These are phyloP conservation scores for Catalaphyllia jardinei DNA, from an alignment of 64 coral and sea anemone species.

Conservation along the genomic window DNA sequence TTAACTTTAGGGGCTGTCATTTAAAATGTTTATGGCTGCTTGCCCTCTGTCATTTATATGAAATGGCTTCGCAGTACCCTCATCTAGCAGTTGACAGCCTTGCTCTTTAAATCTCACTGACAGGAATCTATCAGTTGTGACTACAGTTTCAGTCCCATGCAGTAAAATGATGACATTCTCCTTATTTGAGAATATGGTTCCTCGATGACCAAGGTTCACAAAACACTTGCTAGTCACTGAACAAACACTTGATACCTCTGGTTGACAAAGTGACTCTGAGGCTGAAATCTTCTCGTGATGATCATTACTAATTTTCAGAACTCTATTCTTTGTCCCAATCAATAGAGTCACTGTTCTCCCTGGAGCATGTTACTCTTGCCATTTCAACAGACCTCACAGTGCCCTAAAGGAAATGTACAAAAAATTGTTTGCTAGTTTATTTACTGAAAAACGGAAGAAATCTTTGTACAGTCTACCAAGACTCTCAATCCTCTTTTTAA, in stretches of 20 bases:
- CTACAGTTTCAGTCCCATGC: conserved; percentile 33
- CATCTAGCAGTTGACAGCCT: not conserved
- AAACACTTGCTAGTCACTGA: conserved; percentile 41
- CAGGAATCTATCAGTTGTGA: conserved; percentile 19
- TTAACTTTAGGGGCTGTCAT: conserved; percentile 41
- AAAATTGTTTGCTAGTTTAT: no score
- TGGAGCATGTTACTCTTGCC: conserved; percentile 24
- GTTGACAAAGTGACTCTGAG: conserved; percentile 30
- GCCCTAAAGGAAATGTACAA: no score
- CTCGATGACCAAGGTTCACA: conserved; percentile 45
- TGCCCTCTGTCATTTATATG: conserved; percentile 32
- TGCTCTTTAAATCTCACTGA: conserved; percentile 23
- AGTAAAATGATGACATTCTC: conserved; percentile 31
- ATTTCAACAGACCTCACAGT: conserved; percentile 54
- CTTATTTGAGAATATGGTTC: conserved; percentile 15
- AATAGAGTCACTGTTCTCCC: conserved; percentile 31
- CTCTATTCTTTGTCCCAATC: conserved; percentile 48
- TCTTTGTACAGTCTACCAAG: no score
- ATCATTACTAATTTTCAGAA: conserved; percentile 26
- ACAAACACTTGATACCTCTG: conserved; percentile 42
- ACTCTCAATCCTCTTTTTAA: no score
- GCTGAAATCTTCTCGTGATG: conserved; percentile 47
- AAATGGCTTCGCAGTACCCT: conserved; percentile 21
- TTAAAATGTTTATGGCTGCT: conserved; percentile 29
- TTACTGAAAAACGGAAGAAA: no score